Conservation (phyloP, 2,113 vertebrate species). For the Perognathus longimembris region DNA sequence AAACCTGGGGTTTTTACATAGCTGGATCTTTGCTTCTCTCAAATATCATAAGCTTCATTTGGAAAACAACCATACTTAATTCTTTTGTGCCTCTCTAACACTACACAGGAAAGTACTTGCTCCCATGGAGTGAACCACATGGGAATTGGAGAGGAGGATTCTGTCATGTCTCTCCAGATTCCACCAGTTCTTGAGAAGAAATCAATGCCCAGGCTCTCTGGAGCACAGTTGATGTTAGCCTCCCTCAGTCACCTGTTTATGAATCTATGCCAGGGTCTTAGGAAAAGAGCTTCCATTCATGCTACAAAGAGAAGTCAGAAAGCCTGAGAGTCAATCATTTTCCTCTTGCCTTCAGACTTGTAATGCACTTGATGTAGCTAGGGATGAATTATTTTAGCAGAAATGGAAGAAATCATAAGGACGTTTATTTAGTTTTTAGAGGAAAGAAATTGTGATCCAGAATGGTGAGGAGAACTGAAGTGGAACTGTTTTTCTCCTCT, state of each 20-base stretch:
- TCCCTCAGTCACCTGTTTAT: not conserved
- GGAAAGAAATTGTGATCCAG: not conserved
- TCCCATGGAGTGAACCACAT: not conserved
- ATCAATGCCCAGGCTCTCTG: not conserved
- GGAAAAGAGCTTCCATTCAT: conserved; percentile 12
- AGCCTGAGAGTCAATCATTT: not conserved
- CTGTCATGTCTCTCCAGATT: not conserved
- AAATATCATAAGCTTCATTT: conserved; percentile 27
- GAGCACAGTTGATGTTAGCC: not conserved
- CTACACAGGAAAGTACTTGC: not conserved
- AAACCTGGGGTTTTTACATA: not conserved
- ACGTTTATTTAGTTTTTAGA: conserved; percentile 16
- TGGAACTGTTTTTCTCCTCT: not conserved
- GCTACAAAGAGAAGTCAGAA: conserved; percentile 2
- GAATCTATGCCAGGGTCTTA: not conserved
- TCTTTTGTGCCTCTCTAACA: conserved; percentile 38
- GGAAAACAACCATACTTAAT: not conserved
- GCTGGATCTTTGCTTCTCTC: not conserved
- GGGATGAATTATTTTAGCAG: not conserved
- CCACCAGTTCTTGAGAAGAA: not conserved
- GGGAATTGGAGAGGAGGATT: not conserved
- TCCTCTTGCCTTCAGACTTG: conserved; percentile 43
- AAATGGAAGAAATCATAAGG: not conserved
- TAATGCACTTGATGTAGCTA: not conserved
- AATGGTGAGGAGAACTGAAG: not conserved